phyloP scores from a whole-genome alignment of 2,113 vertebrate genomes.

The Leiothrix lutea region DNA sequence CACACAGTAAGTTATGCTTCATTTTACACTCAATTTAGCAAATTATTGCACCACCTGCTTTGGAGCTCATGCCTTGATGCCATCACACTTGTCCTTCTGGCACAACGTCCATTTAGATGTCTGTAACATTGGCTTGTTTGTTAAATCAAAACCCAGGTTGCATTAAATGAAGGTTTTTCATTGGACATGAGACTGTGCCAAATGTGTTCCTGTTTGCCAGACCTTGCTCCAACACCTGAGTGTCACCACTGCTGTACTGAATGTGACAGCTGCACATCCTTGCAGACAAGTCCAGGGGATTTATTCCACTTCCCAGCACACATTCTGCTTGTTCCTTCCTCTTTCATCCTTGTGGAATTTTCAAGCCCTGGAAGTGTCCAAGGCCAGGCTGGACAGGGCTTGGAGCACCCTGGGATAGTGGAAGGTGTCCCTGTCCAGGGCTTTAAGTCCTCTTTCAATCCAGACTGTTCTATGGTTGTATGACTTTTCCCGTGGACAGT shows the following conservation, averaged over 20 bases:
- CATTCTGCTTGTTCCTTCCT: background rate
- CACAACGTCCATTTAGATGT: background rate
- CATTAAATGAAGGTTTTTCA: background rate
- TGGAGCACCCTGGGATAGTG: background rate
- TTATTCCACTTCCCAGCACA: background rate
- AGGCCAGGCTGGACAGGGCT: background rate
- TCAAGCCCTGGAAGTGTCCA: background rate
- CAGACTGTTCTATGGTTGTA: background rate
- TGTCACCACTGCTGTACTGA: fast-evolving
- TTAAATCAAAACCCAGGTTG: background rate
- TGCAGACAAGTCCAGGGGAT: background rate
- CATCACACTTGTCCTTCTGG: background rate
- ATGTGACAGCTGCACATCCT: background rate
- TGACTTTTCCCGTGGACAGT: background rate
- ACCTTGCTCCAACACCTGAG: background rate
- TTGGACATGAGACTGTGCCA: background rate
- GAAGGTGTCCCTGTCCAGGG: background rate
- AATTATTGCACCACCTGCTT: background rate
- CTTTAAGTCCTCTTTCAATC: background rate
- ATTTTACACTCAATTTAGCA: background rate
- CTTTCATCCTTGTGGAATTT: background rate
- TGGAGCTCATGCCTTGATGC: background rate
- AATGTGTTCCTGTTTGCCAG: background rate
- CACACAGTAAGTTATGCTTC: background rate
- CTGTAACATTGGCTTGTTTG: background rate